Conservation (phyloP, 1,140 invertebrate genomes). For the Callitettix versicolor region DNA sequence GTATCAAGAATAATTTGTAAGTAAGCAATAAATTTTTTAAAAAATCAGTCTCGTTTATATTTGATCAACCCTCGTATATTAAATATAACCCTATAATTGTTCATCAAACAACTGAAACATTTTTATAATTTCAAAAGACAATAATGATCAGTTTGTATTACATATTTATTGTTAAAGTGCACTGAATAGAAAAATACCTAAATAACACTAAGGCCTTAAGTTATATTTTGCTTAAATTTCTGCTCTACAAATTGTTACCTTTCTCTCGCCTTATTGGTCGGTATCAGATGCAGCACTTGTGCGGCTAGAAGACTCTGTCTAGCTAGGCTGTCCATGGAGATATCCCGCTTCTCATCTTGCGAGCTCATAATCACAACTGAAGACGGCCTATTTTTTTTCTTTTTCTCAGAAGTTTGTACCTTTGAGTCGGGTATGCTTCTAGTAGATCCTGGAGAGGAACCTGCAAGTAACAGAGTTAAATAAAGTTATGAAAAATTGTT, state of each 20-base stretch:
- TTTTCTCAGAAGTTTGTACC: conserved; percentile 1
- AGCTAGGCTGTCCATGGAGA: conserved; percentile 57
- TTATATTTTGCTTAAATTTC: too few relatives aligned
- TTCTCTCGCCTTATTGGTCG: conserved; percentile 63
- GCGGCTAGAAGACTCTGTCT: conserved; percentile 61
- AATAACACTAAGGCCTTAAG: too few relatives aligned
- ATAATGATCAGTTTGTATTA: too few relatives aligned
- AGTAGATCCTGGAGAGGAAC: conserved; percentile 19
- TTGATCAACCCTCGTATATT: too few relatives aligned
- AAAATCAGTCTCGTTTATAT: too few relatives aligned
- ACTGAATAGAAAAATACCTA: too few relatives aligned
- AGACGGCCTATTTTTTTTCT: conserved; percentile 18
- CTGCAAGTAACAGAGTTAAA: neutral
- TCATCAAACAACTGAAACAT: too few relatives aligned
- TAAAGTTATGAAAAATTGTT: conserved; percentile 1
- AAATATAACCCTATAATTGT: too few relatives aligned
- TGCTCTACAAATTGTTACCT: conserved; percentile 47
- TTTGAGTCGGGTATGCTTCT: conserved; percentile 12
- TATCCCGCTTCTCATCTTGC: conserved; percentile 22
- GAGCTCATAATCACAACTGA: conserved; percentile 15
- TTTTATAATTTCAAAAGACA: too few relatives aligned
- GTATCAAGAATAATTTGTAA: too few relatives aligned
- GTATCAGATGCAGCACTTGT: conserved; percentile 66
- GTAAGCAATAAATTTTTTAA: too few relatives aligned
- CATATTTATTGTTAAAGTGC: too few relatives aligned